phyloP scores from a whole-genome alignment of 1,140 invertebrate species.

The Macrosteles quadrilineatus region DNA sequence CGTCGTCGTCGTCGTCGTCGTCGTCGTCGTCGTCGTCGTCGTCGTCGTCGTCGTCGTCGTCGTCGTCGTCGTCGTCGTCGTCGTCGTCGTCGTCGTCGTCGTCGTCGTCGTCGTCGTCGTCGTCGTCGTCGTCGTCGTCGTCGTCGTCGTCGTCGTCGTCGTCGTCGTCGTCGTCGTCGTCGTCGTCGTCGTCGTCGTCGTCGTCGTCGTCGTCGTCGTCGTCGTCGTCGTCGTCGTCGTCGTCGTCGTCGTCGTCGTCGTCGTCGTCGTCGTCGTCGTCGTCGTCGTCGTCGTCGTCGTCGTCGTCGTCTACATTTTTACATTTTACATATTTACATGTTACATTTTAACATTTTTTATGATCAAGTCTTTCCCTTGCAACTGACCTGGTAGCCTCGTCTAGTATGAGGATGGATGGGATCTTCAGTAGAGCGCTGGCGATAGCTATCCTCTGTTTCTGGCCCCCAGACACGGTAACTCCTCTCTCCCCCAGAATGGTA shows the following conservation, averaged over 20 bases:
- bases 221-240: not conserved
- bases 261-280: not conserved
- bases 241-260: not conserved
- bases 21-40: constrained; percentile 12
- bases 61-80: constrained; percentile 6
- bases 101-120: not conserved
- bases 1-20: not conserved
- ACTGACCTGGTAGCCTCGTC: too few species aligned
- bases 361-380: too few species aligned
- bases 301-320: too few species aligned
- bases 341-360: too few species aligned
- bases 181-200: not conserved
- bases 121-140: not conserved
- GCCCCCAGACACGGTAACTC: too few species aligned
- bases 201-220: not conserved
- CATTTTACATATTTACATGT: too few species aligned
- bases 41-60: constrained; percentile 14
- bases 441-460: too few species aligned
- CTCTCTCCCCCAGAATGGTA: too few species aligned
- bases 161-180: not conserved
- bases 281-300: not conserved
- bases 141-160: not conserved
- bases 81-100: constrained; percentile 6
- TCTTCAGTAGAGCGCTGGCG: too few species aligned
- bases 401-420: too few species aligned